Evolutionary conservation across 2,113 vertebrate genomes (phyloP).

Genomic region (Rhipidura dahli): DNA sequence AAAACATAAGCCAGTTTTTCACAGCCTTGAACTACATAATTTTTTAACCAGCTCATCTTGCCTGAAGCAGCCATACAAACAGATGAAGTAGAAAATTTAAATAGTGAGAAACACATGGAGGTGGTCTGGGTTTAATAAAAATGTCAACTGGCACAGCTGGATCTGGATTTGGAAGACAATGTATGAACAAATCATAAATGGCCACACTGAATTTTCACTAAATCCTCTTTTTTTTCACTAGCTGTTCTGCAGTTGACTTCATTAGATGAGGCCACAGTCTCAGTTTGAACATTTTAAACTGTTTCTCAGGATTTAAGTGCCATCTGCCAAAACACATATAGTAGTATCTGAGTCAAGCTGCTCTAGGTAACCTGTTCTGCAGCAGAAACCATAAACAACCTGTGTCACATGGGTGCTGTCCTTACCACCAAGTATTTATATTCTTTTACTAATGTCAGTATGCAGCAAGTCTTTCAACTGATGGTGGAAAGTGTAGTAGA

Average conservation of each 20-base stretch:
- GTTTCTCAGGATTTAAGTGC: background rate
- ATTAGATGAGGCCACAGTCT: background rate
- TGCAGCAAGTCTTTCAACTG: background rate
- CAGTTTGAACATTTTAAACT: background rate
- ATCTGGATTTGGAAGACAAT: background rate
- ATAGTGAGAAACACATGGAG: background rate
- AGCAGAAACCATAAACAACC: background rate
- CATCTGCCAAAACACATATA: background rate
- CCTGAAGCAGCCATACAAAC: background rate
- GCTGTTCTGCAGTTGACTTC: background rate
- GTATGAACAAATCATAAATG: background rate
- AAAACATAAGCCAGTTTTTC: background rate
- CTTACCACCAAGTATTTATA: background rate
- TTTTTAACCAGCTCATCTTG: background rate
- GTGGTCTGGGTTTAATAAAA: background rate
- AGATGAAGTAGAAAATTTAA: background rate
- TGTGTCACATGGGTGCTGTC: fast-evolving
- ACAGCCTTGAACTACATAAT: background rate
- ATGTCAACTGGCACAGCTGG: background rate
- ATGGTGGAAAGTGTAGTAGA: background rate
- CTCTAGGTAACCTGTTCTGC: background rate
- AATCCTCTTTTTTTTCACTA: background rate
- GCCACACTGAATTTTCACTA: background rate
- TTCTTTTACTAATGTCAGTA: background rate
- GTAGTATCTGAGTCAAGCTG: background rate